These are phyloP conservation scores for Folsomia manolachei DNA, from an alignment of 2,888 invertebrate species.

Conservation along the genomic window DNA sequence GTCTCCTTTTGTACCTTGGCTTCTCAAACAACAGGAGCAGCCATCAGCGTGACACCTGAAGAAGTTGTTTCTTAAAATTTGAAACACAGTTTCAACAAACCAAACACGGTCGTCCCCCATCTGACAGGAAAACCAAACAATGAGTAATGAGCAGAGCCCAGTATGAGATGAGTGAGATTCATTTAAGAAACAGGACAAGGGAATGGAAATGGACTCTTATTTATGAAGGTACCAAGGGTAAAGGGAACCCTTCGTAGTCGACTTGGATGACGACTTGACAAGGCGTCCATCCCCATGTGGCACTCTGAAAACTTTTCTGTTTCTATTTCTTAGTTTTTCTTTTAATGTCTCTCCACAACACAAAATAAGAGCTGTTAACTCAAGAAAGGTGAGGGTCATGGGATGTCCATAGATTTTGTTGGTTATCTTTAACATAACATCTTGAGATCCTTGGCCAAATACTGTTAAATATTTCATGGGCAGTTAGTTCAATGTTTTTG, in stretches of 20 bases:
- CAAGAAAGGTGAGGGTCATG: neutral
- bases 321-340: neutral
- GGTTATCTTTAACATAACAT: too few species aligned
- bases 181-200: neutral
- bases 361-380: too few species aligned
- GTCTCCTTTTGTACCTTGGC: neutral
- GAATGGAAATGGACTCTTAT: neutral
- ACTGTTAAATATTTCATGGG: too few species aligned
- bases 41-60: constrained; percentile 10
- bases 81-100: neutral
- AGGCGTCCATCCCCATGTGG: neutral
- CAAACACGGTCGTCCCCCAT: neutral
- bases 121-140: constrained; percentile 17
- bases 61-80: constrained; percentile 10
- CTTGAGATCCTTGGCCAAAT: too few species aligned
- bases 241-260: neutral
- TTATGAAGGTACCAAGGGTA: neutral
- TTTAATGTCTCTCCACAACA: too few species aligned
- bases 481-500: too few species aligned
- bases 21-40: neutral
- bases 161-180: constrained; percentile 5
- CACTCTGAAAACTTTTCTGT: neutral
- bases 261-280: neutral
- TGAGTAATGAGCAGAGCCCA: constrained; percentile 14
- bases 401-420: neutral